Conservation (phyloP, 2,888 invertebrate species). For the Agrilus cyanescens region DNA sequence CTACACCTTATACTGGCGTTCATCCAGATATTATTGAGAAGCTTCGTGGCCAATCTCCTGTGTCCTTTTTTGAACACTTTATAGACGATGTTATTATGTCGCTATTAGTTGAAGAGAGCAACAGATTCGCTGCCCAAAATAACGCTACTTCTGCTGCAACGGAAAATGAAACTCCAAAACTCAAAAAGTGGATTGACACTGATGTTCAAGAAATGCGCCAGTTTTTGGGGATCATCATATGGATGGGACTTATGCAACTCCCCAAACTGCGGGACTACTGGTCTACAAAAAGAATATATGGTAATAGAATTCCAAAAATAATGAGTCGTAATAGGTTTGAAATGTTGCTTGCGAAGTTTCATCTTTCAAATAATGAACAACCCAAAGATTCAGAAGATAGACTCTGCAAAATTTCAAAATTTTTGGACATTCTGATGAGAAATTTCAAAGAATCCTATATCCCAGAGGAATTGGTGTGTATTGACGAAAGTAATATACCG, state of each 20-base stretch:
- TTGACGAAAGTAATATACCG: constrained; percentile 27
- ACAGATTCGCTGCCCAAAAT: too few species aligned
- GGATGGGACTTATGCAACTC: constrained; percentile 1
- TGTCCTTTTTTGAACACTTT: too few species aligned
- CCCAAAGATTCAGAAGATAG: not conserved
- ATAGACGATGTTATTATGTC: too few species aligned
- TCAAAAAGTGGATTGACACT: constrained; percentile 1
- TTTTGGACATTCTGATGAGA: not conserved
- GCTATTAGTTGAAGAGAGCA: too few species aligned
- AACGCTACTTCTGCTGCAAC: too few species aligned
- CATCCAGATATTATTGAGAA: too few species aligned
- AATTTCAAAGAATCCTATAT: constrained; percentile 4
- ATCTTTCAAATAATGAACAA: not conserved
- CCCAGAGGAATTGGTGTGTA: constrained; percentile 20
- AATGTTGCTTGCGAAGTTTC: constrained; percentile 1
- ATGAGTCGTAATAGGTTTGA: constrained; percentile 2
- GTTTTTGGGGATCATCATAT: constrained; percentile 1
- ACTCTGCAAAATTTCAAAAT: constrained; percentile 1
- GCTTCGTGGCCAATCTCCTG: too few species aligned
- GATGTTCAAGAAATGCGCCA: not conserved
- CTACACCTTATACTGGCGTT: too few species aligned
- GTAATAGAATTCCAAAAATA: not conserved
- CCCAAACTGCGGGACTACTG: constrained; percentile 1
- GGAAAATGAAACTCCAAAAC: too few species aligned
- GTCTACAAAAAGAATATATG: not conserved